Conservation (phyloP, 2,888 invertebrate species). For the Pammene aurita region DNA sequence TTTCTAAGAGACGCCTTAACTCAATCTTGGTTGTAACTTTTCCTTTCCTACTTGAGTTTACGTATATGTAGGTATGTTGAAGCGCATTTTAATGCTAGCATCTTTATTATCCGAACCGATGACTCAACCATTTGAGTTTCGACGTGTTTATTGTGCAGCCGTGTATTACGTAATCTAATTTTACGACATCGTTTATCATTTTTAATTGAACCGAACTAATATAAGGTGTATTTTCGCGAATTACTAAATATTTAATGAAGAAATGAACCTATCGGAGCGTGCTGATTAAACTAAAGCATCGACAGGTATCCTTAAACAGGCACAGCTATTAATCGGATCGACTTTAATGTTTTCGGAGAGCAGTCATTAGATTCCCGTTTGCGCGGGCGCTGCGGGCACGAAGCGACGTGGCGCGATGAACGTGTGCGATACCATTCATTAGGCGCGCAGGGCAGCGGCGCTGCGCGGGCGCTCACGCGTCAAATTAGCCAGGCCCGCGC, state of each 20-base stretch:
- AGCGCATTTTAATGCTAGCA: slow-evolving; percentile 9
- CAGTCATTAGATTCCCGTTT: slow-evolving; percentile 61
- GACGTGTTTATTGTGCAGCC: slow-evolving; percentile 10
- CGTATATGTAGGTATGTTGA: background rate
- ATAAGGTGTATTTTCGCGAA: background rate
- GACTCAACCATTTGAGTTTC: slow-evolving; percentile 2
- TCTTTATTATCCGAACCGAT: background rate
- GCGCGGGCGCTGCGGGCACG: slow-evolving; percentile 62
- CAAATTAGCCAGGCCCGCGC: slow-evolving; percentile 77
- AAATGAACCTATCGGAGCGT: slow-evolving; percentile 6
- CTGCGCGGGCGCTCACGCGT: slow-evolving; percentile 63
- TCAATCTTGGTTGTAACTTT: slow-evolving; percentile 46
- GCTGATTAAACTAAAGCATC: slow-evolving; percentile 18
- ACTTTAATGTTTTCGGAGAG: slow-evolving; percentile 40
- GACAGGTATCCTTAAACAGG: slow-evolving; percentile 23
- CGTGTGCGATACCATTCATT: slow-evolving; percentile 83
- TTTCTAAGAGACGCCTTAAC: slow-evolving; percentile 59
- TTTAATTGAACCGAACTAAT: slow-evolving; percentile 10
- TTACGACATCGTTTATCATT: slow-evolving; percentile 25
- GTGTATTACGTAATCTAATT: slow-evolving; percentile 17
- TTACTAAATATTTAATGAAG: slow-evolving; percentile 19
- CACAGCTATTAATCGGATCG: slow-evolving; percentile 34
- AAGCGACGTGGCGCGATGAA: slow-evolving; percentile 73
- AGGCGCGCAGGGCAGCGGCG: slow-evolving; percentile 66
- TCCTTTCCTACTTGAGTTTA: slow-evolving; percentile 13